These are phyloP conservation scores for Sarcophaga peregrina DNA, from an alignment of 1,140 invertebrate genomes.

Conservation along the genomic window DNA sequence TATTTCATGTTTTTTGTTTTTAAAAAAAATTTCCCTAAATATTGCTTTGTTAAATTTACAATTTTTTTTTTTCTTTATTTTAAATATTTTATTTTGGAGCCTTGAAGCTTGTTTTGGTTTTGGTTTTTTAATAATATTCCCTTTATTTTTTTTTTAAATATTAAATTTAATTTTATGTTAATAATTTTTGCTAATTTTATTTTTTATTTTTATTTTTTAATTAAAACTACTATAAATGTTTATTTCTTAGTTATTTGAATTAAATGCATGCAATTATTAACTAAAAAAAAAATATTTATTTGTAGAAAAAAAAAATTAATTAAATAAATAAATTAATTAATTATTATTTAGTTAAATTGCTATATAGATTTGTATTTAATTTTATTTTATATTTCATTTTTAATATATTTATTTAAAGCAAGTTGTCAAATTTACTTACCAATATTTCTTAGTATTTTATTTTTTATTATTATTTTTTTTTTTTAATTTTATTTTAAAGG, in stretches of 20 bases:
- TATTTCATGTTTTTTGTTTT: background rate
- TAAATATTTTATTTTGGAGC: constrained; percentile 5
- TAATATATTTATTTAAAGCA: background rate
- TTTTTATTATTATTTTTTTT: constrained; percentile 19
- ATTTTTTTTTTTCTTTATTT: constrained; percentile 1
- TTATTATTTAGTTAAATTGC: constrained; percentile 26
- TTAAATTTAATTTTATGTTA: background rate
- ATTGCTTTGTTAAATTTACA: constrained; percentile 38
- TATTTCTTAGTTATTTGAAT: background rate
- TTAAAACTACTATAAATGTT: background rate
- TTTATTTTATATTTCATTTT: constrained; percentile 20
- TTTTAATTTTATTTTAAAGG: background rate
- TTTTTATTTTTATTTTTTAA: background rate
- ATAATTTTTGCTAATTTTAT: background rate
- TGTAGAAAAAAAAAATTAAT: background rate
- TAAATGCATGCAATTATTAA: constrained; percentile 32
- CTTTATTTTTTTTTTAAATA: constrained; percentile 17
- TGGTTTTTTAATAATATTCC: constrained; percentile 23
- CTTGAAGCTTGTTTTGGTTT: constrained; percentile 30
- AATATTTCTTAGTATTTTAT: background rate
- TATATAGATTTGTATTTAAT: constrained; percentile 8
- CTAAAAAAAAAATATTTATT: constrained; percentile 13
- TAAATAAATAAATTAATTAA: background rate
- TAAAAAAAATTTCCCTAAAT: constrained; percentile 39
- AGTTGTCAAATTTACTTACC: constrained; percentile 30